Conservation (phyloP, 2,888 invertebrate species). For the Sesamia inferens region DNA sequence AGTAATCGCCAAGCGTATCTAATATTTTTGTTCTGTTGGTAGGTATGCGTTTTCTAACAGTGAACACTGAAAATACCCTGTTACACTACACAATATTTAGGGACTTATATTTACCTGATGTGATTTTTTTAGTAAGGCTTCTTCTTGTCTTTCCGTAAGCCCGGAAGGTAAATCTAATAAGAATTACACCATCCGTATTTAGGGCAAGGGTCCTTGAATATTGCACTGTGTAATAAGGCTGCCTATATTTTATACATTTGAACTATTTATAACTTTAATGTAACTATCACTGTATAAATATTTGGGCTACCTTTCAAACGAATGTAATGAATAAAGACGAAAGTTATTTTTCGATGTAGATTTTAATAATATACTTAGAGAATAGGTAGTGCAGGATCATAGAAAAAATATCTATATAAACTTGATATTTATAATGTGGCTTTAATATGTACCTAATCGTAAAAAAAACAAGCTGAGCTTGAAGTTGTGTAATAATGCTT, state of each 20-base stretch:
- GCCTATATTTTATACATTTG: conserved; percentile 1
- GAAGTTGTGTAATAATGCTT: neutral
- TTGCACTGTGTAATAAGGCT: neutral
- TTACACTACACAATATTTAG: neutral
- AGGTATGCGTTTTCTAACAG: conserved; percentile 19
- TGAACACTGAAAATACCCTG: neutral
- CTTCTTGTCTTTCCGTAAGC: neutral
- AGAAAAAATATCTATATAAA: conserved; percentile 21
- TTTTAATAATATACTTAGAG: conserved; percentile 29
- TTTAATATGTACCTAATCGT: conserved; percentile 37
- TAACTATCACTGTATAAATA: conserved; percentile 10
- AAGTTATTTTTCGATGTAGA: conserved; percentile 54
- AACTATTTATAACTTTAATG: conserved; percentile 3
- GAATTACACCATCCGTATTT: neutral
- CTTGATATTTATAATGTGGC: conserved; percentile 14
- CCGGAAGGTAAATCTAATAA: too few relatives aligned
- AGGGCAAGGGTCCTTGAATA: neutral
- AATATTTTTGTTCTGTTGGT: conserved; percentile 26
- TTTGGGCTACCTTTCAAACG: conserved; percentile 28
- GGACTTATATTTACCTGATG: neutral
- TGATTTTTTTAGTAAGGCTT: neutral
- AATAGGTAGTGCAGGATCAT: conserved; percentile 2
- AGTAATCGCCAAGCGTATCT: conserved; percentile 4
- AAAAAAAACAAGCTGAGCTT: conserved; percentile 23
- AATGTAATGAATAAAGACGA: conserved; percentile 47